Base-by-base conservation (phyloP, 2,888 invertebrate species). In the Ariolimax columbianus region DNA sequence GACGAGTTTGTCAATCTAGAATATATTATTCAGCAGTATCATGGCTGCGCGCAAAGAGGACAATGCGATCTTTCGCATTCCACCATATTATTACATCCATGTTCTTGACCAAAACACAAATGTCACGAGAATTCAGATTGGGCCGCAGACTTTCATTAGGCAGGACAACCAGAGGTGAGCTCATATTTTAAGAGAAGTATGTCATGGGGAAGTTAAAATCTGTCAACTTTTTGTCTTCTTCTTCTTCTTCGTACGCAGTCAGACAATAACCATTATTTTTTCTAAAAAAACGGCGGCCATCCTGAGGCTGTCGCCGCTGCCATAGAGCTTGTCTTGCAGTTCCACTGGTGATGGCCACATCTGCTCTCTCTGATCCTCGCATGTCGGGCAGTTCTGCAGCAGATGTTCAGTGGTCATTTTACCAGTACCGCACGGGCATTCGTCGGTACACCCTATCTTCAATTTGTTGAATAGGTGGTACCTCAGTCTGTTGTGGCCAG, bases 91-190 rank as follows among this genome's bases (percentile, higher is more conserved):
- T 88, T 95, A 94, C 90, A 90, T 95, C 82, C 95, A 95, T 91
- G 95, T 95, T 30, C 89, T 95, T 40, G 95, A 95, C 89, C 94
- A 95, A 89, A 95, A 95, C 86, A 92, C 94, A 51, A 95, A 95
- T 92, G 94, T 95, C 38, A 95, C 95, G 7, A 88, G 94, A 75
- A 91, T 95, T 38, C 94, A 94, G 90, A 92, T 94, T 84, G 95
- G 95, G 55, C 95, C 95, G 36, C 92, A 94, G 90, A 95, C 95
- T 33, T 95, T 92, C 90, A 93, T 95, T 86, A 88, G 95, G 73
- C 94, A 95, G 89, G 95, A 95, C 89, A 95, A 95, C 94, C 95
- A 95, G 90, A 92, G 94, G 94, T 95, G 88, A 89, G 88, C 78
- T 17, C 4, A 36, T 33, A 14, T 51, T 72, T 11, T 72, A 4